Base-by-base conservation (phyloP, 2,888 invertebrate genomes). In the Pterostichus madidus region DNA sequence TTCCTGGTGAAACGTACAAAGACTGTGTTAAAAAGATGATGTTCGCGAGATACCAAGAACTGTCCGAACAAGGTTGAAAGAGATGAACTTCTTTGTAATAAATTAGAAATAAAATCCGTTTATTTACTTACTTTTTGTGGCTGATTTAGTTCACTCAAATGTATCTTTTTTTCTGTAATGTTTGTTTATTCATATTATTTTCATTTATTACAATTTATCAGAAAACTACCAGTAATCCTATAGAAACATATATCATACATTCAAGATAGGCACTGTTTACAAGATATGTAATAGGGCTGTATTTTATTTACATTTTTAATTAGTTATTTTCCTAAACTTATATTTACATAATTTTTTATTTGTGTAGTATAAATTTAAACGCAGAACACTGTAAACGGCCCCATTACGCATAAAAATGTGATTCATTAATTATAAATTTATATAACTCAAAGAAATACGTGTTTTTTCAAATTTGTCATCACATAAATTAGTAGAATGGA, bases 21-120 rank as follows among this genome's bases (percentile, higher is more conserved):
- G 96, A 97, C 87, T 96, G 96, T 84, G 97, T 97, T 0, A 96
- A 97, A 89, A 96, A 97, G 89, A 94, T 96, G 89, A 96, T 97
- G 95, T 95, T 95, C 87, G 96, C 96, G 0, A 92, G 97, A 87
- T 97, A 96, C 88, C 95, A 96, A 88, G 97, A 97, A 90, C 91
- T 96, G 24, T 92, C 94, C 0, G 94, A 94, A 71, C 92, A 92
- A 85, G 93, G 93, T 84, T 87, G 87, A 39, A 10, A 68, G 10
- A 3, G 15, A 31, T 2, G 35, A 10, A 15, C 15, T 39, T 35
- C 15, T 68, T 35, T 68, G 31, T 68, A 68, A 17, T 56, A 17
- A n/a, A 15, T 24, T 24, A 3, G 3, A 24, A 52, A 52, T 39
- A 6, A 39, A 39, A 39, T 39, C 39, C 39, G 8, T 39, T 39